These are phyloP conservation scores for Rhynchonema sp. DNA, from an alignment of 2,888 invertebrate genomes.

Conservation along the genomic window DNA sequence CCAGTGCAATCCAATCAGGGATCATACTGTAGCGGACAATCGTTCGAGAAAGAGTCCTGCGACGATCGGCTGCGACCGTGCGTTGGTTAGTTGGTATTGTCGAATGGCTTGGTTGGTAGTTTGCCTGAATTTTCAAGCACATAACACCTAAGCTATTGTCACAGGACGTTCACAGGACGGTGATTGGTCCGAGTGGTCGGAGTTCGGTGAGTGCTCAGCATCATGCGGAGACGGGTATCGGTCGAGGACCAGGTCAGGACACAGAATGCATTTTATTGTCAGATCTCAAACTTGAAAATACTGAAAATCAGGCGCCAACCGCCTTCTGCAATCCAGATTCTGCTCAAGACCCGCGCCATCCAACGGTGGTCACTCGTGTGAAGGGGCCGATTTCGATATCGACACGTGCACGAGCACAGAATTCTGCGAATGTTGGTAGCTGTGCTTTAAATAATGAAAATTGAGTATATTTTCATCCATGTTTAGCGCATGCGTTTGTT, in stretches of 20 bases:
- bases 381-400: neutral
- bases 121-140: neutral
- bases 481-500: too few relatives aligned
- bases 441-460: too few relatives aligned
- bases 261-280: neutral
- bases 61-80: conserved; percentile 14
- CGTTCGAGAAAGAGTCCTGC: conserved; percentile 24
- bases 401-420: neutral
- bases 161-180: conserved; percentile 14
- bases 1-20: conserved; percentile 24
- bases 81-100: neutral
- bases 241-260: conserved; percentile 16
- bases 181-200: conserved; percentile 21
- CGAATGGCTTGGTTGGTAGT: neutral
- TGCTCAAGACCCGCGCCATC: neutral
- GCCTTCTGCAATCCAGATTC: neutral
- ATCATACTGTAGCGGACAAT: conserved; percentile 24
- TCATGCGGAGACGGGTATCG: conserved; percentile 19
- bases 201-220: conserved; percentile 21
- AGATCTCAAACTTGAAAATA: too few relatives aligned
- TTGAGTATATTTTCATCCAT: too few relatives aligned
- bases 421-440: neutral
- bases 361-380: neutral
- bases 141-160: neutral
- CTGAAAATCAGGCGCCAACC: neutral